Base-by-base conservation (phyloP, 2,888 invertebrate species). In the Trichogramma evanescens region DNA sequence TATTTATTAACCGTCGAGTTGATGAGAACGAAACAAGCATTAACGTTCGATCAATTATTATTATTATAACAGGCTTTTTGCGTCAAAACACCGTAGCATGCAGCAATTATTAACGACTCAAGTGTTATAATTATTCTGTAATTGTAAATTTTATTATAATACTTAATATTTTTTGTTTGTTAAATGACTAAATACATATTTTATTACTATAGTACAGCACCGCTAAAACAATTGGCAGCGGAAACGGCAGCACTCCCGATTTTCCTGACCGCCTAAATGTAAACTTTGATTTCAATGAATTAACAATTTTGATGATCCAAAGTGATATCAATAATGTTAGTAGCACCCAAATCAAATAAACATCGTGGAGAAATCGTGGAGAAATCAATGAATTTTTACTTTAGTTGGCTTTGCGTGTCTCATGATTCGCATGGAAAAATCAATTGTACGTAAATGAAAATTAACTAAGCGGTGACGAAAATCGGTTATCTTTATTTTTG, bases 211-310 rank as follows among this genome's bases (percentile, higher is more conserved):
- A 62, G 56, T 64, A 64, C 62, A 64, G 58, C 59, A 64, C 59
- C 64, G 62, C 62, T 64, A 59, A 64, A 62, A 62, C 56, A 62
- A 60, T 60, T 62, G 62, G 64, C 60, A 64, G 64, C 64, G 64
- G 64, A 62, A 64, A 64, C 62, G 64, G 64, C 62, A 64, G 62
- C 64, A 58, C 56, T 59, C 60, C 60, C 62, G 62, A 62, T 59
- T 64, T 60, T 64, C 57, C 59, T 53, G 62, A 62, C 62, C 64
- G 62, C 64, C 64, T 45, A 57, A 50, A 59, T 26, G 26, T 26
- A 26, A 26, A 26, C 26, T 26, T 26, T 26, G 26, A 26, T 26
- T 26, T 26, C 26, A 26, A 26, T 26, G 26, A 26, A 26, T 26
- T 26, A 26, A 26, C 26, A 26, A 26, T 26, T 26, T 26, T 26